These are phyloP conservation scores for Agelas oroides DNA, from an alignment of 37 sponge, comb jelly and placozoan genomes.

Conservation along the genomic window DNA sequence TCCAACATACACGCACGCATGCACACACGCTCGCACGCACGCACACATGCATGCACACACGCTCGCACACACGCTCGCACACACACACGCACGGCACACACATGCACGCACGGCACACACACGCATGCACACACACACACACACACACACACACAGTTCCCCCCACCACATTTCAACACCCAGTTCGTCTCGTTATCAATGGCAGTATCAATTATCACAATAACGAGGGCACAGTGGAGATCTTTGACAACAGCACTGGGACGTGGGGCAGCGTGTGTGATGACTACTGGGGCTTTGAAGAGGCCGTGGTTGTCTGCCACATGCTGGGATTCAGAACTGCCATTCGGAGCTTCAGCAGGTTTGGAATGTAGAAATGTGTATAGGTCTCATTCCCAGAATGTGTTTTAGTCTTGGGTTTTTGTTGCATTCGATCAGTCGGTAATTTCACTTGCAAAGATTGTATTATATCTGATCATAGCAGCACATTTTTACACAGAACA, in stretches of 20 bases:
- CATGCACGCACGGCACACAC: too few relatives aligned
- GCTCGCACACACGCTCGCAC: not conserved
- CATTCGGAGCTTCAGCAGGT: slow-evolving; percentile 3
- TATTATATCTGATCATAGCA: too few relatives aligned
- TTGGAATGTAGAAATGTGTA: too few relatives aligned
- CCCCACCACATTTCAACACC: not conserved
- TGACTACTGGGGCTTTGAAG: slow-evolving; percentile 38
- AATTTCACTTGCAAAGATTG: too few relatives aligned
- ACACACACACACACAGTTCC: slow-evolving; percentile 5
- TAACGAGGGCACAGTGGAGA: slow-evolving; percentile 53
- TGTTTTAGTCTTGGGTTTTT: too few relatives aligned
- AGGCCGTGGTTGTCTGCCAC: slow-evolving; percentile 47
- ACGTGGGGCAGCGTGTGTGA: slow-evolving; percentile 59
- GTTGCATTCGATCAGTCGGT: too few relatives aligned
- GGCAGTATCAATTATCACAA: not conserved
- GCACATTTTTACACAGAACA: too few relatives aligned
- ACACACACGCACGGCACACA: too few relatives aligned
- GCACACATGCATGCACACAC: slow-evolving; percentile 2
- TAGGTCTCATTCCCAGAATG: too few relatives aligned
- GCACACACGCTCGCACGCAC: not conserved
- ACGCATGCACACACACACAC: not conserved
- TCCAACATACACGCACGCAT: too few relatives aligned
- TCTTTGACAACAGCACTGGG: slow-evolving; percentile 21
- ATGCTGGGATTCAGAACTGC: slow-evolving; percentile 45
- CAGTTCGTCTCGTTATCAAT: slow-evolving; percentile 17